Conservation (phyloP, 1,140 invertebrate species). For the Drosophila sucinea region DNA sequence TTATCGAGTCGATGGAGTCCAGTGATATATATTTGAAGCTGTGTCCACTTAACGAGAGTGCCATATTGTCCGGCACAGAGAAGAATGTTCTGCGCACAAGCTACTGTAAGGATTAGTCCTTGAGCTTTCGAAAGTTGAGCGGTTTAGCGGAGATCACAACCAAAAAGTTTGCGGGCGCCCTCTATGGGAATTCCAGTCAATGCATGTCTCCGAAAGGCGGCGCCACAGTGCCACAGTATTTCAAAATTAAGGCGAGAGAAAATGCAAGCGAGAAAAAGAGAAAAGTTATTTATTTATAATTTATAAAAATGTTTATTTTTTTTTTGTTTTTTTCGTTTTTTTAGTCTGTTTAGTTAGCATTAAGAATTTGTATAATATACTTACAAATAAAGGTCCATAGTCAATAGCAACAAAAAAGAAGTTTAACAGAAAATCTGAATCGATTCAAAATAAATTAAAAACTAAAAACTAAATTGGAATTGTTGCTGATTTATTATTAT, state of each 20-base stretch:
- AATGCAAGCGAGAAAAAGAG: conserved; percentile 13
- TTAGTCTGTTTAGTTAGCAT: conserved; percentile 1
- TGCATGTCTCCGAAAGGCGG: background rate
- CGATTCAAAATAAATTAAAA: too few relatives aligned
- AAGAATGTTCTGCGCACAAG: conserved; percentile 84
- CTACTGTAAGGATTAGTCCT: conserved; percentile 83
- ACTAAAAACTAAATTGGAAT: too few relatives aligned
- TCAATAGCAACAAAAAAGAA: conserved; percentile 12
- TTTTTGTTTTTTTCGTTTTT: conserved; percentile 22
- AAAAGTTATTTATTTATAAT: conserved; percentile 19
- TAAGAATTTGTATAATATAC: conserved; percentile 19
- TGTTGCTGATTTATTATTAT: too few relatives aligned
- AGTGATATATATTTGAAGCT: conserved; percentile 84
- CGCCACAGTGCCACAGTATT: conserved; percentile 53
- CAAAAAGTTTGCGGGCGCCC: conserved; percentile 11
- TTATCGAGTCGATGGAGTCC: conserved; percentile 87
- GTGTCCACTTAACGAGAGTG: conserved; percentile 85
- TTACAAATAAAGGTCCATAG: conserved; percentile 23
- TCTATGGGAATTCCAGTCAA: background rate
- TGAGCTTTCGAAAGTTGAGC: background rate
- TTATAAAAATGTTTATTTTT: conserved; percentile 25
- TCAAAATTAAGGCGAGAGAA: conserved; percentile 21
- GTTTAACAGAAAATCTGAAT: background rate
- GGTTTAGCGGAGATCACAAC: background rate
- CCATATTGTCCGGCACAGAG: conserved; percentile 84